phyloP scores from a whole-genome alignment of 2,797 vertebrate genomes.

The Acanthurus leucopareius region DNA sequence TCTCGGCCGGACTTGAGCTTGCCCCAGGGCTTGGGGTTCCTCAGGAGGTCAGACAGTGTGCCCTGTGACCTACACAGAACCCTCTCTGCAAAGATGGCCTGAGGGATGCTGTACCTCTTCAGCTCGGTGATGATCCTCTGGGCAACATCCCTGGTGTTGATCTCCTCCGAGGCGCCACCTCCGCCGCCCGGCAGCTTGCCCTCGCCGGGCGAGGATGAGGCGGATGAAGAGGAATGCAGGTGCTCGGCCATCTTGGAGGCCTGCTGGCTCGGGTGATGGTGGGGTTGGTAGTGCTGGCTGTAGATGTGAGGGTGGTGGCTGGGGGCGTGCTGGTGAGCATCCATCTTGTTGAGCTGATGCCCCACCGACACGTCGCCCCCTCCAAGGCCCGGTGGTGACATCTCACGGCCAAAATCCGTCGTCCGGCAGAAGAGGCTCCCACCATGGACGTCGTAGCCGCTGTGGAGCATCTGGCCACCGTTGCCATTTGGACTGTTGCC shows the following conservation, averaged over 20 bases:
- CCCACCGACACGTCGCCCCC: conserved; percentile 76
- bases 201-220: conserved; percentile 78
- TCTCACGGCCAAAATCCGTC: conserved; percentile 87
- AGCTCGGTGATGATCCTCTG: conserved; percentile 91
- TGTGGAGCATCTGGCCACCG: conserved; percentile 82
- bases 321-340: conserved; percentile 82
- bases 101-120: conserved; percentile 91
- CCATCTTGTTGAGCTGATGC: conserved; percentile 88
- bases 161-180: conserved; percentile 84
- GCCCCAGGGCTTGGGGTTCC: conserved; percentile 92
- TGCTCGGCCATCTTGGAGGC: conserved; percentile 85
- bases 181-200: conserved; percentile 74
- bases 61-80: conserved; percentile 91
- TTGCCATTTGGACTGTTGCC: conserved; percentile 83
- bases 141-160: conserved; percentile 91
- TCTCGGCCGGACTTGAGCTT: conserved; percentile 92
- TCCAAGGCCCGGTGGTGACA: conserved; percentile 85
- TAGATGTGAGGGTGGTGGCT: conserved; percentile 85
- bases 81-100: conserved; percentile 90
- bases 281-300: conserved; percentile 86
- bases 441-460: conserved; percentile 86
- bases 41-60: conserved; percentile 90
- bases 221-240: conserved; percentile 78
- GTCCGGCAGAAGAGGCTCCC: conserved; percentile 88
- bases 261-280: conserved; percentile 84